A percentile compares a stretch with the other conserved stretches of the same genome.
These are phyloP conservation scores for Emydoidea blandingii DNA, from an alignment of 2,797 vertebrate genomes.

Conservation along the genomic window DNA sequence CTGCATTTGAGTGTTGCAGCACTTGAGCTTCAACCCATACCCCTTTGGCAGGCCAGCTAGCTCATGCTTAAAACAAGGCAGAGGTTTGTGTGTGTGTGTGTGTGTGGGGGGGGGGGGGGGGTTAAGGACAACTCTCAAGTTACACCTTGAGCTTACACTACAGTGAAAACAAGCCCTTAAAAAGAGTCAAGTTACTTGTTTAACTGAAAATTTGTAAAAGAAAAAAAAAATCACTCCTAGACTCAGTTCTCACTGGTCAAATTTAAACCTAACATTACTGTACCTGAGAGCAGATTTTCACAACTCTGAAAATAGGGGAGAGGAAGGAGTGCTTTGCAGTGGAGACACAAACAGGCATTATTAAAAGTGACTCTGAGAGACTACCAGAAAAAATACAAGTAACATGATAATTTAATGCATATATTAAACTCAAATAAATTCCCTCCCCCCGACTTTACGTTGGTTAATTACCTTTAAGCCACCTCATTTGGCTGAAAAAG, in stretches of 20 bases:
- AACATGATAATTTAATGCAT: not conserved
- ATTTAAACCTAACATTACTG: not conserved
- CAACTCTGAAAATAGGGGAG: not conserved
- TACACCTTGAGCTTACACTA: not conserved
- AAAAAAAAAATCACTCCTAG: not conserved
- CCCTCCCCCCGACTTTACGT: not conserved
- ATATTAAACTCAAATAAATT: not conserved
- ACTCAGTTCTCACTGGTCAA: slow-evolving; percentile 28
- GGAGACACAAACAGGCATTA: not conserved
- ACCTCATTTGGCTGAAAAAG: slow-evolving; percentile 11
- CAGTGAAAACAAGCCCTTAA: not conserved
- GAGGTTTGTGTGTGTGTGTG: not conserved
- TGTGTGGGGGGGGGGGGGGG: not conserved
- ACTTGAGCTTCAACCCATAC: not conserved
- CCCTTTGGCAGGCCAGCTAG: not conserved
- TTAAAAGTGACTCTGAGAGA: not conserved
- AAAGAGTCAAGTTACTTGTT: slow-evolving; percentile 47
- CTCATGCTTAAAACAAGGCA: not conserved
- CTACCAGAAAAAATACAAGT: not conserved
- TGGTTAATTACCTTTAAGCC: slow-evolving; percentile 4
- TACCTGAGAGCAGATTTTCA: not conserved
- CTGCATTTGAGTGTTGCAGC: not conserved
- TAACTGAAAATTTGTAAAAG: slow-evolving; percentile 48
- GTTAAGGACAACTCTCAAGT: not conserved
- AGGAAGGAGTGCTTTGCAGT: not conserved